Evolutionary conservation across 1,140 invertebrate genomes (phyloP), one percentile per base, ranked within the genome.

Genomic region (Anoplophora glabripennis): DNA sequence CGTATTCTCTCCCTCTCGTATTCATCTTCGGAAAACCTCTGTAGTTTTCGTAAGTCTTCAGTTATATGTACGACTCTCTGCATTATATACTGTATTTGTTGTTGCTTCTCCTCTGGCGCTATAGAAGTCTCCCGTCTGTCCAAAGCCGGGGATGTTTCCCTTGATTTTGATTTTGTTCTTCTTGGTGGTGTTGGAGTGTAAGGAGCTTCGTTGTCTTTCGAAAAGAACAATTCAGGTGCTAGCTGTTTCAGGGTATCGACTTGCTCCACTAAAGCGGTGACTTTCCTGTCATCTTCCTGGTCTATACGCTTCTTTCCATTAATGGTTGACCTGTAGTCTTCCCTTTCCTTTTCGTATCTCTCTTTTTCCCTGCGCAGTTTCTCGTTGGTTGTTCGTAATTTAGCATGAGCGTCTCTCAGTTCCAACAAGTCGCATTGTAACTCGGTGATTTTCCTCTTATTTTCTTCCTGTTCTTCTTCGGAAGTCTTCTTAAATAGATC

Each of bases 401-500:
- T 94, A 5, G 92, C 92, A 73, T 95, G 92, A 15, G 92, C 92
- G 75, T 95, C 93, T 12, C 92, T 80, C 21, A 95, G 76, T 74
- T 96, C 93, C 18, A 94, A 75, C 33, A 95, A 74, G 78, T 95
- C 92, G 68, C 88, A 91, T 76, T 94, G 92, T 12, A 95, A 73
- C 80, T 94, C 82, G 38, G 81, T 79, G 61, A 92, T 82, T 80
- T 95, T 94, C 68, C 88, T 88, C 69, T 88, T 90, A 46, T 87
- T 90, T 72, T 94, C 92, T 46, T 92, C 88, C 67, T 92, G 90
- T 70, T 96, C 93, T 77, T 94, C 90, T 68, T 95, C 93, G 9
- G 86, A 85, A 8, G 86, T 80, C 70, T 86, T 87, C 75, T 93
- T 93, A 48, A 92, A 76, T 68, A 94, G 91, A 55, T 95, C 90